Conservation (phyloP, 30 jellyfish, hydroid and myxozoan species). For the Turritopsis rubra region DNA sequence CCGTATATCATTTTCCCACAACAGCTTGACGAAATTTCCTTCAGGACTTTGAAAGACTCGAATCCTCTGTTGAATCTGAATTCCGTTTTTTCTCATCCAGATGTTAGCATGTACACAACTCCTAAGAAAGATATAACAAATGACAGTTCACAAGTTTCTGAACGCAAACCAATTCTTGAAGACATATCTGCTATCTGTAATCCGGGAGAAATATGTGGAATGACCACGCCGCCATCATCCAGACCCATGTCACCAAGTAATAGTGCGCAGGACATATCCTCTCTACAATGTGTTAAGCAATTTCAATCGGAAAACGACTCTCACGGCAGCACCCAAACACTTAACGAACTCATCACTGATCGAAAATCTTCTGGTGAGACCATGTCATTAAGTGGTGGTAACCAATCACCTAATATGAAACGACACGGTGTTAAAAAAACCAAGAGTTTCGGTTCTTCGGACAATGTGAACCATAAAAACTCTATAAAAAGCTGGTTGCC, state of each 20-base stretch:
- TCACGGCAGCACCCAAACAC: slow-evolving; percentile 27
- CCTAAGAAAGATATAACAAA: not conserved
- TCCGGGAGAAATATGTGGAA: slow-evolving; percentile 80
- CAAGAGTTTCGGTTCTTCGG: slow-evolving; percentile 5
- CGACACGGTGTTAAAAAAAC: slow-evolving; percentile 10
- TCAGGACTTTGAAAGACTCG: not conserved
- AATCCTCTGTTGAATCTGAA: not conserved
- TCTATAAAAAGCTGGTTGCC: slow-evolving; percentile 27
- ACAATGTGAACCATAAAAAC: slow-evolving; percentile 26
- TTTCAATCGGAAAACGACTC: slow-evolving; percentile 39
- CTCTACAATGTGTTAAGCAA: slow-evolving; percentile 41
- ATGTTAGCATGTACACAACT: not conserved
- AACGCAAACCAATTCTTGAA: not conserved
- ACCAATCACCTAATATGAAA: slow-evolving; percentile 10
- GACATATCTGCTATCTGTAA: slow-evolving; percentile 44
- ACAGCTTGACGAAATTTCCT: not conserved
- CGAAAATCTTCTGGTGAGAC: slow-evolving; percentile 60
- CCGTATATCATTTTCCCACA: slow-evolving; percentile 43
- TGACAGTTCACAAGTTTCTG: slow-evolving; percentile 4
- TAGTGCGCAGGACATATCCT: slow-evolving; percentile 62
- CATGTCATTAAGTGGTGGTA: not conserved
- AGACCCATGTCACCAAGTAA: slow-evolving; percentile 81
- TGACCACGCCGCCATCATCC: slow-evolving; percentile 86
- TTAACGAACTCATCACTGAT: slow-evolving; percentile 14
- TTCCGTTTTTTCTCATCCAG: slow-evolving; percentile 18